Percentiles rank a stretch among this genome's conserved stretches.
Evolutionary conservation across 2,113 vertebrate species (phyloP).

Genomic region (Albula glossodonta): DNA sequence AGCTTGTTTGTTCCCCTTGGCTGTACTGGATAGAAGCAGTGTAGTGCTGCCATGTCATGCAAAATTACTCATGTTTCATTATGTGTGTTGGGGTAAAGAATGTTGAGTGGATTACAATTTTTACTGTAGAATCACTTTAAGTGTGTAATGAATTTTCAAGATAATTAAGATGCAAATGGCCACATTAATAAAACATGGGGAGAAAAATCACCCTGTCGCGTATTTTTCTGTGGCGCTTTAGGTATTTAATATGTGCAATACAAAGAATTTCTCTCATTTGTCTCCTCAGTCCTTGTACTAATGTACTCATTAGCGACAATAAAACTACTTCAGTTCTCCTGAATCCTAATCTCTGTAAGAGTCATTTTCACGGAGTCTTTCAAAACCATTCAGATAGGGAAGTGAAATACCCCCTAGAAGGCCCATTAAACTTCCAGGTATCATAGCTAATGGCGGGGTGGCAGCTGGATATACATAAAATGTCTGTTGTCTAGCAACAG

Average conservation of each 20-base stretch:
- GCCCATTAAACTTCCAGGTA: constrained; percentile 16
- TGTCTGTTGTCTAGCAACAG: constrained; percentile 22
- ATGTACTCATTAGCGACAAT: constrained; percentile 40
- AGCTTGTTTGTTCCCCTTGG: neutral
- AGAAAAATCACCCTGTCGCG: constrained; percentile 22
- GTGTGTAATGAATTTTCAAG: constrained; percentile 55
- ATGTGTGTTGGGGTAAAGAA: constrained; percentile 36
- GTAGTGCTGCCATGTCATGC: constrained; percentile 3
- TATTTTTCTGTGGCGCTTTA: constrained; percentile 27
- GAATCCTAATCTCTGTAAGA: constrained; percentile 34
- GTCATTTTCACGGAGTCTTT: constrained; percentile 31
- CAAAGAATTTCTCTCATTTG: constrained; percentile 20
- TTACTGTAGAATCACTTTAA: constrained; percentile 48
- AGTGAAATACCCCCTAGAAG: constrained; percentile 30
- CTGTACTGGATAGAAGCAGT: neutral
- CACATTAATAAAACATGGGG: constrained; percentile 56
- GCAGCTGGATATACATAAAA: neutral
- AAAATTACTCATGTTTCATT: constrained; percentile 37
- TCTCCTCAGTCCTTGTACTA: constrained; percentile 27
- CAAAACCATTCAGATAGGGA: constrained; percentile 24
- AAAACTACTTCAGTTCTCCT: constrained; percentile 31
- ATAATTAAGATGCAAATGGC: constrained; percentile 61
- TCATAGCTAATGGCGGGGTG: neutral
- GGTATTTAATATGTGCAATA: constrained; percentile 36
- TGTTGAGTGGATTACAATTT: constrained; percentile 49